Percentiles rank a stretch among this genome's conserved stretches.
phyloP scores from a whole-genome alignment of 2,888 invertebrate species.

The Lacanobia oleracea region DNA sequence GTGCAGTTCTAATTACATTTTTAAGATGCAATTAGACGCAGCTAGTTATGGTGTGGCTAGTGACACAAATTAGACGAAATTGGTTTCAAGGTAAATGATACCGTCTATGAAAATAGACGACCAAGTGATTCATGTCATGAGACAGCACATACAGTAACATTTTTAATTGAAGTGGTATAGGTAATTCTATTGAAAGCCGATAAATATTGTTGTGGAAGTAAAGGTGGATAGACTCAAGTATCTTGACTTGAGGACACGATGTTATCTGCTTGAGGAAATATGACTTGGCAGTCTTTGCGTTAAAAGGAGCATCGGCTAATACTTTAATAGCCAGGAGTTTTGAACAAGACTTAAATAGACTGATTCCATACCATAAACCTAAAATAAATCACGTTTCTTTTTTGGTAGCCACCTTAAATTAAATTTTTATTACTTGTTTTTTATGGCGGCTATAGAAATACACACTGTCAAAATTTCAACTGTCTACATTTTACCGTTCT shows the following conservation, averaged over 20 bases:
- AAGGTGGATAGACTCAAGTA: neutral
- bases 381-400: no score
- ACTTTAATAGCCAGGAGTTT: neutral
- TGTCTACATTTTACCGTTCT: no score
- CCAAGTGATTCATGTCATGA: neutral
- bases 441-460: no score
- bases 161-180: neutral
- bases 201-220: neutral
- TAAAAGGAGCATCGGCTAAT: neutral
- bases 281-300: neutral
- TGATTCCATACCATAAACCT: no score
- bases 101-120: neutral
- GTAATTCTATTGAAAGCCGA: neutral
- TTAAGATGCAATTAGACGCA: neutral
- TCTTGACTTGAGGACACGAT: neutral
- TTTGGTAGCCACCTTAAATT: no score
- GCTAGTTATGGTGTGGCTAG: neutral
- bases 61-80: conserved; percentile 11
- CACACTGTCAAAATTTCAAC: no score
- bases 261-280: neutral
- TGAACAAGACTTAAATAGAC: neutral
- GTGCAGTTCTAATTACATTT: neutral
- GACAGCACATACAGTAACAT: neutral
- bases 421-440: no score
- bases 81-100: neutral